Evolutionary conservation across 1,140 invertebrate species (phyloP).

Genomic region (Thaumatotibia leucotreta): DNA sequence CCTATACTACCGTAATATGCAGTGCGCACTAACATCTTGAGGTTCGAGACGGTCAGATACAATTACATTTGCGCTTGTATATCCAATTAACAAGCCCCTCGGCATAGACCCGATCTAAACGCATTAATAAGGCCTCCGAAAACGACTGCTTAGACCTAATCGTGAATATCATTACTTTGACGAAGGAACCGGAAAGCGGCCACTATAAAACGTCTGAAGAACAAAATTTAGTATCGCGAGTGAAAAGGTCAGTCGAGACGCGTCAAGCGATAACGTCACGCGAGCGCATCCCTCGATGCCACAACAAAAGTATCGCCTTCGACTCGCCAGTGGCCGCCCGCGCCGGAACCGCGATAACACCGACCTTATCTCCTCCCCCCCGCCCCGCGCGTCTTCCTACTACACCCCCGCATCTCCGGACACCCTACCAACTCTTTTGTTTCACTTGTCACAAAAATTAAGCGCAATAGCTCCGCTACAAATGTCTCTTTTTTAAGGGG

Average conservation of each 20-base stretch:
- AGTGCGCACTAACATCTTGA: neutral
- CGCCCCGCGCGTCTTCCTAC: slow-evolving; percentile 30
- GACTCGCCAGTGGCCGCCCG: slow-evolving; percentile 56
- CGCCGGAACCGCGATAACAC: slow-evolving; percentile 57
- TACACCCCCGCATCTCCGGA: slow-evolving; percentile 31
- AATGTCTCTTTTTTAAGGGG: slow-evolving; percentile 75
- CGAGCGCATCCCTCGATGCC: slow-evolving; percentile 69
- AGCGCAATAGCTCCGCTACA: slow-evolving; percentile 73
- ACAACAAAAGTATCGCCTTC: slow-evolving; percentile 70
- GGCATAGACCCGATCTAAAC: neutral
- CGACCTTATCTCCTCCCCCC: slow-evolving; percentile 60
- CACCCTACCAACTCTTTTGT: slow-evolving; percentile 70
- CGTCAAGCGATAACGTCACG: slow-evolving; percentile 67
- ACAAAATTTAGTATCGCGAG: slow-evolving; percentile 67
- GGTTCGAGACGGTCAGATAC: slow-evolving; percentile 14
- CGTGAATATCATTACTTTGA: slow-evolving; percentile 29
- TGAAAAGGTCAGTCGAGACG: slow-evolving; percentile 61
- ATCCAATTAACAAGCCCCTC: slow-evolving; percentile 36
- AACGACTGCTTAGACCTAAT: slow-evolving; percentile 22
- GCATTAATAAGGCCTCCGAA: neutral
- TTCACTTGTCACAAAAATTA: slow-evolving; percentile 76
- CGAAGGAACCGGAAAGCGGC: slow-evolving; percentile 28
- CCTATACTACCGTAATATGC: too few species aligned
- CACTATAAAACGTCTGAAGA: slow-evolving; percentile 59
- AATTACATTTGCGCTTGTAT: slow-evolving; percentile 27